Evolutionary conservation across 30 jellyfish, hydroid and myxozoan species (phyloP).

Genomic region (Chrysaora quinquecirrha): DNA sequence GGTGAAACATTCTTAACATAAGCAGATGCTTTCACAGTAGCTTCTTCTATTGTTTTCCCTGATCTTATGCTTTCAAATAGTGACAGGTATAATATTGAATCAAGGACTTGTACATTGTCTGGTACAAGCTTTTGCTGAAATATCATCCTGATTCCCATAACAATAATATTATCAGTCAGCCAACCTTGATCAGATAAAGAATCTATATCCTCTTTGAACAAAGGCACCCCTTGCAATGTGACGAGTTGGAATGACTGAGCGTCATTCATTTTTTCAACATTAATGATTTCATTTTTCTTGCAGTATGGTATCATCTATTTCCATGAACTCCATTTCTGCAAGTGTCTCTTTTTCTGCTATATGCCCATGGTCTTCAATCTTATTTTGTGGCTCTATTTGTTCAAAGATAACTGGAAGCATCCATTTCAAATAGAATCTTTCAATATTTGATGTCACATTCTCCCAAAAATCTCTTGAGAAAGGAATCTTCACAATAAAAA

Average conservation of each 20-base stretch:
- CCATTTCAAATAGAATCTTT: constrained; percentile 29
- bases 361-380: constrained; percentile 10
- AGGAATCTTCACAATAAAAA: constrained; percentile 19
- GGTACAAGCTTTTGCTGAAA: constrained; percentile 10
- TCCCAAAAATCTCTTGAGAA: constrained; percentile 25
- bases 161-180: constrained; percentile 39
- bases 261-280: constrained; percentile 6
- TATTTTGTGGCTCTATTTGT: constrained; percentile 7
- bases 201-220: constrained; percentile 37
- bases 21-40: constrained; percentile 15
- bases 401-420: constrained; percentile 45
- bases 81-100: constrained; percentile 43
- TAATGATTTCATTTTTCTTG: background rate
- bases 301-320: constrained; percentile 3
- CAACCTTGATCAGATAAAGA: constrained; percentile 17
- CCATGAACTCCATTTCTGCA: no score
- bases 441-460: constrained; percentile 5
- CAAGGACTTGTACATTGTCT: constrained; percentile 20
- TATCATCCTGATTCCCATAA: constrained; percentile 24
- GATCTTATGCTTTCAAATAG: background rate
- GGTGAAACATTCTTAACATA: constrained; percentile 11
- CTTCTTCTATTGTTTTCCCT: constrained; percentile 19
- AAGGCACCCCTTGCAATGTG: constrained; percentile 35
- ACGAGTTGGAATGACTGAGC: constrained; percentile 2
- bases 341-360: constrained; percentile 3